A percentile compares a stretch with the other conserved stretches of the same genome.
Evolutionary conservation across 2,888 invertebrate genomes (phyloP).

Genomic region (Chromoteleia sp.): DNA sequence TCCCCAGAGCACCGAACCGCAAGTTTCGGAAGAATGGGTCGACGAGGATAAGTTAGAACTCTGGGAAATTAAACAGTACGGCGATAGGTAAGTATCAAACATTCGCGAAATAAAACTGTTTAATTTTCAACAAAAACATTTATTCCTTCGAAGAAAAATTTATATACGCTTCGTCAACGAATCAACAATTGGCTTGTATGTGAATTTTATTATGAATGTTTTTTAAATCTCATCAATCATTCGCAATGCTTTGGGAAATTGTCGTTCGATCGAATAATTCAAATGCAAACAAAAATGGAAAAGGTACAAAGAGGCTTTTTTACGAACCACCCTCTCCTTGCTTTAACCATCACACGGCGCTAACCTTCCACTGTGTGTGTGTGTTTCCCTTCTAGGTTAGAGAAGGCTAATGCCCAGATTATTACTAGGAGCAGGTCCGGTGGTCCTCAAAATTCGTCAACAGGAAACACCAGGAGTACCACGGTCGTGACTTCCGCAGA

Average conservation of each 20-base stretch:
- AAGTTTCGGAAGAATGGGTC: conserved; percentile 97
- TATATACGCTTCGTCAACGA: no score
- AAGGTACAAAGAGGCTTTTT: conserved; percentile 36
- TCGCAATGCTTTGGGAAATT: conserved; percentile 40
- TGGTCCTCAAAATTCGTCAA: conserved; percentile 86
- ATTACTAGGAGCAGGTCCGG: conserved; percentile 93
- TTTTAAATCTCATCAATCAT: conserved; percentile 33
- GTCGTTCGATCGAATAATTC: conserved; percentile 4
- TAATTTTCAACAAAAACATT: neutral
- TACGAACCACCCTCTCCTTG: conserved; percentile 74
- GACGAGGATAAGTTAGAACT: conserved; percentile 97
- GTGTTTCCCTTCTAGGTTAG: conserved; percentile 86
- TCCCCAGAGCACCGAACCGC: conserved; percentile 97
- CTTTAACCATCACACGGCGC: conserved; percentile 79
- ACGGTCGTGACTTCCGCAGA: conserved; percentile 75
- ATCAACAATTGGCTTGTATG: conserved; percentile 74
- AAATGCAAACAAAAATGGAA: neutral
- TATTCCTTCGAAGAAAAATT: no score
- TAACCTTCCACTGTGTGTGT: conserved; percentile 81
- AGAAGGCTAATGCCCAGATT: conserved; percentile 90
- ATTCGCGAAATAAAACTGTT: neutral
- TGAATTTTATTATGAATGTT: conserved; percentile 25
- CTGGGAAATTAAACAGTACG: conserved; percentile 98
- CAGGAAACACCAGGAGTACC: conserved; percentile 83
- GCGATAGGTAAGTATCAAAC: conserved; percentile 88